Percentiles rank a stretch among this genome's conserved stretches.
These are phyloP conservation scores for Mormyrus iriodes DNA, from an alignment of 2,113 vertebrate genomes.

Conservation along the genomic window DNA sequence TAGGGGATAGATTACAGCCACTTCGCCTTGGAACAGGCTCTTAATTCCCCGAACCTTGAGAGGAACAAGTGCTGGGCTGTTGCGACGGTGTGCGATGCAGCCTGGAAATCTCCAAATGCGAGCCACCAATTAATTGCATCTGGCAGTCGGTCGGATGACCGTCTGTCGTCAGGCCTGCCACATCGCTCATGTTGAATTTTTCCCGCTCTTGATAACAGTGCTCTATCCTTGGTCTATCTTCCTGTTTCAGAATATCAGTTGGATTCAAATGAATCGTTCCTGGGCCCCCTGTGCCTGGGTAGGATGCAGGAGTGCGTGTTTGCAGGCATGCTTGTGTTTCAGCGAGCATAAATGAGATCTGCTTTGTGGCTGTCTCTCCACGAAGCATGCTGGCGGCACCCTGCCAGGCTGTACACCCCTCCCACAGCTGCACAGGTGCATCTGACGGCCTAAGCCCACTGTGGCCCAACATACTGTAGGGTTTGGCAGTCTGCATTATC, in stretches of 20 bases:
- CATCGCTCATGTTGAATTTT: not conserved
- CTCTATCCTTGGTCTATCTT: not conserved
- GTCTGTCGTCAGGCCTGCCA: not conserved
- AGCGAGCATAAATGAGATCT: not conserved
- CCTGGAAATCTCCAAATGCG: not conserved
- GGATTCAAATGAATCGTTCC: not conserved
- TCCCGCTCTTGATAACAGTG: not conserved
- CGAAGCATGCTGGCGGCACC: not conserved
- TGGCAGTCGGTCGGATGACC: not conserved
- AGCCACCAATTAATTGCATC: not conserved
- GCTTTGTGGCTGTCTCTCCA: not conserved
- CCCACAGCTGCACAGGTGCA: slow-evolving; percentile 11
- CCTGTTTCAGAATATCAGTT: not conserved
- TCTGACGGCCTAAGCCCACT: slow-evolving; percentile 2
- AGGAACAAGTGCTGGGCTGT: slow-evolving; percentile 6
- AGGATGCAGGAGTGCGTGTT: not conserved
- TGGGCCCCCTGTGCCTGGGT: not conserved
- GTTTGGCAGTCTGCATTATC: not conserved
- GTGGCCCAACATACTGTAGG: slow-evolving; percentile 6
- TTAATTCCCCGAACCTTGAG: not conserved
- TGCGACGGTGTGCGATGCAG: not conserved
- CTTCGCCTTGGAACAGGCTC: not conserved
- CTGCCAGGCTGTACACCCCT: not conserved
- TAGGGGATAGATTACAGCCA: slow-evolving; percentile 11
- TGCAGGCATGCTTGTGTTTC: not conserved